Conservation (phyloP, 2,888 invertebrate genomes). For the Acleris holmiana region DNA sequence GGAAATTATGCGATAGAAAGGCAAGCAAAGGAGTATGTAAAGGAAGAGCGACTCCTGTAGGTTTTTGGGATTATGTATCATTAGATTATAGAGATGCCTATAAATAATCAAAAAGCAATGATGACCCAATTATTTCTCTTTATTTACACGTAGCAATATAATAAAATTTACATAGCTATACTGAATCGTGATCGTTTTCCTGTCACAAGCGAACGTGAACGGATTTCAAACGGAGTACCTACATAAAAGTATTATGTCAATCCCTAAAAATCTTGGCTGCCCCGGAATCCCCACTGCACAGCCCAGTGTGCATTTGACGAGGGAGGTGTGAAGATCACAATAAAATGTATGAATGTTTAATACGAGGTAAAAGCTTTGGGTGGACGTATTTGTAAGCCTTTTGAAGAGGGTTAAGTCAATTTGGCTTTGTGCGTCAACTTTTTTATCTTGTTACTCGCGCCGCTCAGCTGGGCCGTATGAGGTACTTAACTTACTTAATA, state of each 20-base stretch:
- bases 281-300: conserved; percentile 27
- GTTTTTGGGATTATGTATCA: too few species aligned
- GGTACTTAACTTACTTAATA: conserved; percentile 41
- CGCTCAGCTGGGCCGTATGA: conserved; percentile 53
- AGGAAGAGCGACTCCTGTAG: too few species aligned
- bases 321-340: conserved; percentile 75
- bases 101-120: too few species aligned
- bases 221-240: too few species aligned
- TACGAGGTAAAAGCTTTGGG: conserved; percentile 75
- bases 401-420: conserved; percentile 81
- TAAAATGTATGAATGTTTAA: conserved; percentile 76
- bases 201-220: too few species aligned
- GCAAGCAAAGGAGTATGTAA: too few species aligned
- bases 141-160: too few species aligned
- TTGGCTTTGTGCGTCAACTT: conserved; percentile 77
- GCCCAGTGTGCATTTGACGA: conserved; percentile 37
- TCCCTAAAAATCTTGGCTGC: conserved; percentile 1
- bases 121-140: too few species aligned
- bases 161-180: too few species aligned
- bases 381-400: conserved; percentile 74
- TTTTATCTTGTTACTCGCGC: conserved; percentile 50
- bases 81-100: too few species aligned
- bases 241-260: not conserved
- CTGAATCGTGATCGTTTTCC: too few species aligned
- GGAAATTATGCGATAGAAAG: too few species aligned